phyloP scores from a whole-genome alignment of 2,113 vertebrate species.

The Prietella phreatophila region DNA sequence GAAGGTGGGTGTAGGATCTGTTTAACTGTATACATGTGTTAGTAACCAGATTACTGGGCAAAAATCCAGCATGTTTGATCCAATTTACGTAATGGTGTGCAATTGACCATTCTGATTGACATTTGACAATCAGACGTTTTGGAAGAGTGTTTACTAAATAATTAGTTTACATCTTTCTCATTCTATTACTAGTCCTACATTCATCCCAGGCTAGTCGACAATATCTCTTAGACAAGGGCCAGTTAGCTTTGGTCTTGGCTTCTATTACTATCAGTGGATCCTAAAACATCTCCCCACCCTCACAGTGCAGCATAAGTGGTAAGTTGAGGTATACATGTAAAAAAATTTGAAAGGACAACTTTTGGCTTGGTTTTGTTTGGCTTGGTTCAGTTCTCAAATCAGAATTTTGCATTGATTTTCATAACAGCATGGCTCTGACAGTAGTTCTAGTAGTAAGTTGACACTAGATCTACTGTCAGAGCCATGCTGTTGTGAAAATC shows the following conservation, averaged over 20 bases:
- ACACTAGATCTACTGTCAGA: not conserved
- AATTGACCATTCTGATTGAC: not conserved
- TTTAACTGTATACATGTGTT: too few species aligned
- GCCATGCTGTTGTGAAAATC: not conserved
- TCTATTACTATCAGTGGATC: not conserved
- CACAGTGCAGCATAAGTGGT: not conserved
- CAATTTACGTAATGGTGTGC: not conserved
- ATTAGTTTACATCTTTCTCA: not conserved
- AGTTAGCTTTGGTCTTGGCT: not conserved
- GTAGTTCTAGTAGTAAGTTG: too few species aligned
- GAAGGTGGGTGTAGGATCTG: too few species aligned
- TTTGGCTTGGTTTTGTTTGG: not conserved
- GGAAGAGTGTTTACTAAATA: not conserved
- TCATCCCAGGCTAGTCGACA: not conserved
- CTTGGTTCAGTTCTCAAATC: too few species aligned
- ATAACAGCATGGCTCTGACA: too few species aligned
- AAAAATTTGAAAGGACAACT: not conserved
- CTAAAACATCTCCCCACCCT: not conserved
- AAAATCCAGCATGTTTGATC: not conserved
- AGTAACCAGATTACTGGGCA: not conserved
- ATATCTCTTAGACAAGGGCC: not conserved
- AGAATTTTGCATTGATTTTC: too few species aligned
- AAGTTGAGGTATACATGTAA: not conserved
- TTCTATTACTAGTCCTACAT: not conserved
- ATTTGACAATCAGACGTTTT: not conserved